Evolutionary conservation across 2,797 vertebrate genomes (phyloP).

Genomic region (Poeciliopsis turneri): DNA sequence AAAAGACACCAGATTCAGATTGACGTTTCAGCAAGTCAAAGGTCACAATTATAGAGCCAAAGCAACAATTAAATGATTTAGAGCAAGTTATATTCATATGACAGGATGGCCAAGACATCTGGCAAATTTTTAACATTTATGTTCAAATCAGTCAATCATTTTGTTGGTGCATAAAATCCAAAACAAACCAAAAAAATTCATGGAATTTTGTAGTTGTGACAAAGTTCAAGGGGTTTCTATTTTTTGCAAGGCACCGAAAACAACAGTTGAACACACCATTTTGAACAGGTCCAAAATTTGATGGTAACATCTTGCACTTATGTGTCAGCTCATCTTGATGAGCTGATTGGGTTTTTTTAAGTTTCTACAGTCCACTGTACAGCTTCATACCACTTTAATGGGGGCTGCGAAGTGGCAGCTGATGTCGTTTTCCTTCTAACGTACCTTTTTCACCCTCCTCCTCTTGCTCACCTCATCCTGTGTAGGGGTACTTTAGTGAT

Average conservation of each 20-base stretch:
- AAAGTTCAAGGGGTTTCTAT: neutral
- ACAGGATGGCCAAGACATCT: neutral
- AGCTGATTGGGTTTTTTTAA: slow-evolving; percentile 21
- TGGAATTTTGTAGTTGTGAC: neutral
- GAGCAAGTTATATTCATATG: neutral
- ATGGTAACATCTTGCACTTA: slow-evolving; percentile 35
- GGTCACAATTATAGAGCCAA: neutral
- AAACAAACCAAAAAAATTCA: neutral
- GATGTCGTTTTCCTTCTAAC: slow-evolving; percentile 83
- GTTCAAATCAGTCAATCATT: neutral
- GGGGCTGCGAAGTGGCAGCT: slow-evolving; percentile 66
- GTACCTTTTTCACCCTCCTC: slow-evolving; percentile 85
- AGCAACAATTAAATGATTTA: neutral
- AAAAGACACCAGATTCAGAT: neutral
- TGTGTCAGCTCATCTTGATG: slow-evolving; percentile 37
- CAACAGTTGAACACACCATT: slow-evolving; percentile 80
- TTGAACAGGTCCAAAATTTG: slow-evolving; percentile 60
- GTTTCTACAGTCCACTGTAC: slow-evolving; percentile 37
- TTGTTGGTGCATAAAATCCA: neutral
- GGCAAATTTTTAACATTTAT: neutral
- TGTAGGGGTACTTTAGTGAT: slow-evolving; percentile 99
- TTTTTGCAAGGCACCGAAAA: slow-evolving; percentile 17
- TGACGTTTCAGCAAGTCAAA: neutral
- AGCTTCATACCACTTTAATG: slow-evolving; percentile 58
- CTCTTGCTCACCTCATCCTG: slow-evolving; percentile 89